Evolutionary conservation across 1,140 invertebrate species (phyloP).

Genomic region (Tetragonula clypearis): DNA sequence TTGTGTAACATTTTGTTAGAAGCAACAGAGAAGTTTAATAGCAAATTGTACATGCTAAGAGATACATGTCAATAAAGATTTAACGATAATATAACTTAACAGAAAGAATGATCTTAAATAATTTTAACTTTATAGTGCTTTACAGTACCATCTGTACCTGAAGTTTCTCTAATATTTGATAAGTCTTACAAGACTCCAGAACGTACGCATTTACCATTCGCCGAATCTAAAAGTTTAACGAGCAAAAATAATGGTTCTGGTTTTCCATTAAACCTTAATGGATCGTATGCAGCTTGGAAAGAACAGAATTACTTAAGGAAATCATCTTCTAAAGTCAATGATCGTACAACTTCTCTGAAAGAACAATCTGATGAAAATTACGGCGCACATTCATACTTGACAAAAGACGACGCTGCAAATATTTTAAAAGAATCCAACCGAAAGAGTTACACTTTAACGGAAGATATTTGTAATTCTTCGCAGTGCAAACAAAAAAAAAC

Average conservation of each 20-base stretch:
- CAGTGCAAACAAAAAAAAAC: not conserved
- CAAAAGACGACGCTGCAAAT: not conserved
- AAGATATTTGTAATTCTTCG: not conserved
- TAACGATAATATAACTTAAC: not conserved
- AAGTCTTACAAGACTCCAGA: slow-evolving; percentile 44
- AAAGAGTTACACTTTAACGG: not conserved
- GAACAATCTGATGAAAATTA: slow-evolving; percentile 6
- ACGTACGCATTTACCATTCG: not conserved
- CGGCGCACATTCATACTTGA: not conserved
- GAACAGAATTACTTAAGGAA: slow-evolving; percentile 61
- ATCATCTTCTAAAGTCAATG: not conserved
- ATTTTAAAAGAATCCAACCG: not conserved
- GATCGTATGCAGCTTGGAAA: slow-evolving; percentile 72
- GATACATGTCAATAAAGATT: not conserved
- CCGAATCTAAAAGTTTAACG: not conserved
- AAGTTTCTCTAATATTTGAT: slow-evolving; percentile 72
- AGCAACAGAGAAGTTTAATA: not conserved
- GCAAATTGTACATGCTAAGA: not conserved
- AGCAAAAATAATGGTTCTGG: not conserved
- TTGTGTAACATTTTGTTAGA: not conserved
- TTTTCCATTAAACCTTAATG: slow-evolving; percentile 15
- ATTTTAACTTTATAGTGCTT: slow-evolving; percentile 57
- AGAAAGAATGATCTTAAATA: not conserved
- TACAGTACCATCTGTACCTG: slow-evolving; percentile 68
- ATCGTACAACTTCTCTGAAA: not conserved